These are phyloP conservation scores for Piliocolobus tephrosceles DNA, from an alignment of 2,113 vertebrate genomes.

Conservation along the genomic window DNA sequence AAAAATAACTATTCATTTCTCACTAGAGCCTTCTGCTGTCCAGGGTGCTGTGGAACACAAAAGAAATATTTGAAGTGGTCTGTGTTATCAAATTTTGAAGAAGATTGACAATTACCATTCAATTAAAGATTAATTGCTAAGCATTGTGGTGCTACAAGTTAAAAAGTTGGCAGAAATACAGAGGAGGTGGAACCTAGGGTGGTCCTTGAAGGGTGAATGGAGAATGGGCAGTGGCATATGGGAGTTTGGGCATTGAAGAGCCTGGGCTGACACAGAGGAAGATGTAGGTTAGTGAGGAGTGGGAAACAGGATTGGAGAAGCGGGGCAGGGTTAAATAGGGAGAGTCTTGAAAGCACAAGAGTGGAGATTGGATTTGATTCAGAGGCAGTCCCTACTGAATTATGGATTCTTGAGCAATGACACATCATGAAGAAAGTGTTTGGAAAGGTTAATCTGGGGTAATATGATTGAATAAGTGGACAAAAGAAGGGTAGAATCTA, in stretches of 20 bases:
- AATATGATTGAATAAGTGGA: not conserved
- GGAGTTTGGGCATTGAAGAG: not conserved
- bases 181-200: not conserved
- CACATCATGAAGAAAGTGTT: constrained; percentile 33
- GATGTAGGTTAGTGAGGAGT: not conserved
- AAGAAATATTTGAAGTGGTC: constrained; percentile 9
- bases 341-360: constrained; percentile 17
- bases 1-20: not conserved
- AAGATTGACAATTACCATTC: not conserved
- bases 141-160: not conserved
- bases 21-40: constrained; percentile 51
- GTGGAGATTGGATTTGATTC: not conserved
- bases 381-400: not conserved
- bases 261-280: not conserved
- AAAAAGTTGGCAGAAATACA: not conserved
- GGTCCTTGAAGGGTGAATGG: not conserved
- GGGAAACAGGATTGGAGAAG: not conserved
- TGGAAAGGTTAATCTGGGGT: constrained; percentile 11
- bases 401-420: not conserved
- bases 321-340: not conserved
- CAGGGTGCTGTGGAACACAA: constrained; percentile 48
- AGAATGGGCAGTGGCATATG: not conserved
- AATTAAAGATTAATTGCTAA: not conserved
- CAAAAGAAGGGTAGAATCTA: not conserved
- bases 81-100: not conserved